These are phyloP conservation scores for Hyppa rectilinea DNA, from an alignment of 2,888 invertebrate genomes.

Conservation along the genomic window DNA sequence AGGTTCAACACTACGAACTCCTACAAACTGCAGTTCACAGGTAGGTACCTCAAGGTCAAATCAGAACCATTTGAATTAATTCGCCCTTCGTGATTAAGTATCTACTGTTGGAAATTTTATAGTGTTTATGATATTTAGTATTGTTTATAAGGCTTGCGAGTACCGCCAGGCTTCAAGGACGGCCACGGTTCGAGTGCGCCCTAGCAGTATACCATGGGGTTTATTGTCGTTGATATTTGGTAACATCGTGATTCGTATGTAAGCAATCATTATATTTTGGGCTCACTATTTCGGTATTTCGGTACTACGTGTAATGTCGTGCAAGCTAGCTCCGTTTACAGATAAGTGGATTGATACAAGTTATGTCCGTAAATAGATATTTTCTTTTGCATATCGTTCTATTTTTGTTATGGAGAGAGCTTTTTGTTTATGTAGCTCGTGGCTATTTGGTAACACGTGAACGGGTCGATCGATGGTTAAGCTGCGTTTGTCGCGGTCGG, in stretches of 20 bases:
- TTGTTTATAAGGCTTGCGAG: constrained; percentile 56
- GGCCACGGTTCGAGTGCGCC: constrained; percentile 30
- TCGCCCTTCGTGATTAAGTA: constrained; percentile 66
- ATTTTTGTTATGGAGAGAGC: background rate
- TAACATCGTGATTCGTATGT: constrained; percentile 61
- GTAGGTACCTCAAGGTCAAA: constrained; percentile 64
- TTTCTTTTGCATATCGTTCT: background rate
- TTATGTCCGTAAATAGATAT: background rate
- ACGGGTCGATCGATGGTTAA: background rate
- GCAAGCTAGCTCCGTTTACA: constrained; percentile 46
- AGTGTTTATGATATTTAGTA: constrained; percentile 63
- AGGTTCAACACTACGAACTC: constrained; percentile 46
- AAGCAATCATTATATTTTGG: constrained; percentile 49
- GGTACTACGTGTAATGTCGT: constrained; percentile 20
- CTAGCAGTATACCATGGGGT: constrained; percentile 40
- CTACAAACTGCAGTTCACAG: constrained; percentile 55
- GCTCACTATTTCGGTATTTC: constrained; percentile 35
- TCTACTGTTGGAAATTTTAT: constrained; percentile 61
- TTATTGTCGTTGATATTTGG: constrained; percentile 52
- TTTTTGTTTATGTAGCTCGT: background rate
- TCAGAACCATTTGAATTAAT: constrained; percentile 65
- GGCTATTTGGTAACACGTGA: background rate
- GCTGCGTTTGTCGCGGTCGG: background rate
- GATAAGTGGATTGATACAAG: background rate
- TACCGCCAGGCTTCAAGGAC: constrained; percentile 57